Evolutionary conservation across 2,797 vertebrate species (phyloP), one percentile per base, ranked within the genome.

Genomic region (Phyllotis vaccarum): DNA sequence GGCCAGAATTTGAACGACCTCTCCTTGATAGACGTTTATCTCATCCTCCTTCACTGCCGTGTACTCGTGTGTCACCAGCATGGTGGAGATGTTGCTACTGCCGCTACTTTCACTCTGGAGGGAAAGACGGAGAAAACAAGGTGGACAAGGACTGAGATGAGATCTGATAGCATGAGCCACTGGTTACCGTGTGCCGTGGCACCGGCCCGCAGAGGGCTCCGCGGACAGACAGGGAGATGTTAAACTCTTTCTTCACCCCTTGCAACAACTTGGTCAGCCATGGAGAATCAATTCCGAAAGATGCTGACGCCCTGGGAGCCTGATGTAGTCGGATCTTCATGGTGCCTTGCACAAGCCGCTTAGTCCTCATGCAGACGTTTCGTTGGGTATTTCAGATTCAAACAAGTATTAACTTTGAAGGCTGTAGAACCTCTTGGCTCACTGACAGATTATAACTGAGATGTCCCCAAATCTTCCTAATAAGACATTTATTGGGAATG

Each of bases 31-130:
- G 97, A 99, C 99, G 98, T 99, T 99, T 98, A 99, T 99, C 99
- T 99, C 99, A 99, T 99, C 99, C 99, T 99, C 99, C 99, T 99
- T 99, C 99, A 99, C 99, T 96, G 99, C 99, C 99, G 99, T 99
- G 98, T 99, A 99, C 99, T 99, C 99, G 98, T 99, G 99, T 98
- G 99, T 99, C 99, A 99, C 99, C 99, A 99, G 98, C 99, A 99
- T 99, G 99, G 99, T 99, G 99, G 99, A 99, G 98, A 99, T 99
- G 99, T 99, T 99, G 99, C 99, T 99, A 99, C 99, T 99, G 99
- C 99, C 99, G 99, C 99, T 99, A 98, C 99, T 99, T 99, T 99
- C 99, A 99, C 99, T 99, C 99, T 99, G 98, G 0, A 94, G 95
- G 91, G 86, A 16, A 7, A 93, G 49, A 86, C 0, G 87, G 1